Base-by-base conservation (phyloP, 1,140 invertebrate genomes). In the Aphelenchoides besseyi region DNA sequence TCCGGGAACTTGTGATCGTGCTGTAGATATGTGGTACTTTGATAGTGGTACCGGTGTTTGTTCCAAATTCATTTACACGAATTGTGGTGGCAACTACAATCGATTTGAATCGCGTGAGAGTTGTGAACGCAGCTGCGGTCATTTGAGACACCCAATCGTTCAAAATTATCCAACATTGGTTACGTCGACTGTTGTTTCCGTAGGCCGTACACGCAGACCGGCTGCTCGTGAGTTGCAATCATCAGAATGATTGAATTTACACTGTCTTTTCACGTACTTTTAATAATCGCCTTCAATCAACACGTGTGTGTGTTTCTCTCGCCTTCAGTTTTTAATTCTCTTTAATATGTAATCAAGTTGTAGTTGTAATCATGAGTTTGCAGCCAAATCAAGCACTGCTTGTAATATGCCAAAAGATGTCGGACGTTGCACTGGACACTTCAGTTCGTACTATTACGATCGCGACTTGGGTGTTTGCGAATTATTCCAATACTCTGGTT, bases 81-180 rank as follows among this genome's bases (percentile, higher is more conserved):
- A 92, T 41, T 95, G 93, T 81, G 89, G 89, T 5, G 92, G 92
- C 48, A 96, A 95, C 84, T 86, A 88, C 61, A 97, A 97, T 83
- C 90, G 91, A 76, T 97, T 92, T 87, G 87, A 88, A 36, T 88
- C 87, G n/a, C 85, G 88, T 30, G 89, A 91, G 52, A 89, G 92
- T 76, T 96, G 94, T 86, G 88, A 91, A 73, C 87, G 89, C 69
- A 88, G 89, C 59, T 97, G 94, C 85, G 79, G 75, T 1, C 75
- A 82, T 75, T 72, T 82, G 28, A 62, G 54, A 33, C 69, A 62
- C 5, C 5, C 55, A 33, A 29, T 8, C 55, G 12, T 5, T 5
- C 18, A 41, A 41, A 5, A 8, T 41, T 41, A 5, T 8, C 55
- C 55, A 33, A 5, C 5, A 23, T 5, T 59, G 26, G 55, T 33